Conservation (phyloP, 2,113 vertebrate species). For the Penelope pileata region DNA sequence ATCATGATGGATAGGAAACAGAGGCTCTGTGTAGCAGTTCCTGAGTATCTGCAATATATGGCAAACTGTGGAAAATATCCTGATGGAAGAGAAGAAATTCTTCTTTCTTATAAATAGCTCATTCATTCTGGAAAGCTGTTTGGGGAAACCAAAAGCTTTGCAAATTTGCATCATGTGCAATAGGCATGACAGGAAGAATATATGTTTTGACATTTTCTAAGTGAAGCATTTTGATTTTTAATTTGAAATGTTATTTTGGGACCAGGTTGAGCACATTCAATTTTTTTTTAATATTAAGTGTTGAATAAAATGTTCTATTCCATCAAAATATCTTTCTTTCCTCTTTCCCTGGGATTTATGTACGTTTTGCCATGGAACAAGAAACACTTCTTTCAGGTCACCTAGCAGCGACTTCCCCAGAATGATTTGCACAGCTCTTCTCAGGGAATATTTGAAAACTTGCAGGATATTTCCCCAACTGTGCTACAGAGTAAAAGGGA, state of each 20-base stretch:
- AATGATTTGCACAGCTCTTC: background rate
- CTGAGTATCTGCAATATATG: background rate
- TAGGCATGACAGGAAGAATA: background rate
- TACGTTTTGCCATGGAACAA: background rate
- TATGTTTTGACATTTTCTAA: background rate
- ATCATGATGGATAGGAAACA: background rate
- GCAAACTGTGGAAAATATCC: background rate
- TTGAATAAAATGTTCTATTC: background rate
- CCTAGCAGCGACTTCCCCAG: background rate
- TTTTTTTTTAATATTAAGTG: background rate
- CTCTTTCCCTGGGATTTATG: background rate
- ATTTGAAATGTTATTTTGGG: background rate
- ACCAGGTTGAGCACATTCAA: background rate
- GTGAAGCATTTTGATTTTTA: background rate
- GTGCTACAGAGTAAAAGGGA: background rate
- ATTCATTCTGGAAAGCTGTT: background rate
- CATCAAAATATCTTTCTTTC: background rate
- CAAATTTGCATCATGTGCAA: background rate
- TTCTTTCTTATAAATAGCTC: background rate
- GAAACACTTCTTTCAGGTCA: background rate
- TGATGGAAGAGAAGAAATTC: background rate
- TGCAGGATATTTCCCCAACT: background rate
- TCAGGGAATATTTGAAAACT: background rate
- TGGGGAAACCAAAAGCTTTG: background rate
- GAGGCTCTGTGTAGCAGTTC: background rate